Evolutionary conservation across 1,140 invertebrate genomes (phyloP), one percentile per base, ranked within the genome.

Genomic region (Drosophila miranda): DNA sequence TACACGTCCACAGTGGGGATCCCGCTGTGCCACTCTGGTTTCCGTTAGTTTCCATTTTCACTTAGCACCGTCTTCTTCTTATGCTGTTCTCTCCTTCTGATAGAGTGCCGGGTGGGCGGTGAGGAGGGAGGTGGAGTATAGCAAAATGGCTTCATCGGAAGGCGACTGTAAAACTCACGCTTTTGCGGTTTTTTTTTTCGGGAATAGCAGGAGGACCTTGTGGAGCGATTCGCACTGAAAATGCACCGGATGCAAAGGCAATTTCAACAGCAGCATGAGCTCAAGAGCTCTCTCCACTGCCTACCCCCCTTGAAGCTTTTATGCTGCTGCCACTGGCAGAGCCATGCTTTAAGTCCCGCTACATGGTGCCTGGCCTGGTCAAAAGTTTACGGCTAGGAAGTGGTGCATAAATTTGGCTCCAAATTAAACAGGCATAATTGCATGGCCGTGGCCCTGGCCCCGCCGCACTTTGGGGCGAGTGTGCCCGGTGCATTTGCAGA

Each of bases 201-300:
- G 34, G 9, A 4, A 38, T 38, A 38, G 64, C 59, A 75, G 80
- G 62, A 79, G 77, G 63, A 84, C 81, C 81, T 59, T 58, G 73
- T 55, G 81, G 81, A 61, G 73, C 77, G 63, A 86, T 84, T 86
- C 63, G 52, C 61, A 70, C 52, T 28, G 57, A 78, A 75, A 74
- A 74, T 86, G 82, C 77, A 81, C 57, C 82, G 81, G 81, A 86
- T 86, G 81, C 78, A 81, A 68, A 87, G 87, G 82, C 81, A 86
- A 86, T 86, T 84, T 86, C 73, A 70, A 50, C 75, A 83, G 79
- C 62, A 75, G 44, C 57, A 42, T 38, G 52, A 74, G 61, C 72
- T 75, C 49, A 52, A 75, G 61, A 53, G 56, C 34, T 66, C 23
- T 23, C 38, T 50, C 60, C 34, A 50, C 19, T 34, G 16, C 28